Evolutionary conservation across 2,888 invertebrate species (phyloP).

Genomic region (Lithophane leautieri): DNA sequence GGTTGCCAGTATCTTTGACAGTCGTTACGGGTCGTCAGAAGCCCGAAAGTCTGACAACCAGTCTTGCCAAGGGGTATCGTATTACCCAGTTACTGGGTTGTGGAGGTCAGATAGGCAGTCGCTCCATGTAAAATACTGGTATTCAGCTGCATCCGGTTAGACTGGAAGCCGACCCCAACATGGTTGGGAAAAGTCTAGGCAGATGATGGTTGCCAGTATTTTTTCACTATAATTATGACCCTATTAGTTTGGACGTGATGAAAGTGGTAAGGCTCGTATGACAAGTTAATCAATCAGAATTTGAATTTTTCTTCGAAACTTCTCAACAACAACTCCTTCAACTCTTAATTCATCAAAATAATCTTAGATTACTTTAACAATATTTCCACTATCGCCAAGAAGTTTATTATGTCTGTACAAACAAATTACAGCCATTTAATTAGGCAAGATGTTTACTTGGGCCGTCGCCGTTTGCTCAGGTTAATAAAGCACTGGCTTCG

Average conservation of each 20-base stretch:
- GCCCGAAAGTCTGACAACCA: no score
- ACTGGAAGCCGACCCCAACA: no score
- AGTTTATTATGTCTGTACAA: conserved; percentile 28
- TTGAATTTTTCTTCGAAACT: neutral
- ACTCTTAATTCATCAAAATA: conserved; percentile 19
- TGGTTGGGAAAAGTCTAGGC: no score
- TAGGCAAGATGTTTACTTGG: conserved; percentile 59
- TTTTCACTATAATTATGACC: neutral
- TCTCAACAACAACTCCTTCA: neutral
- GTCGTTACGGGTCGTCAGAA: no score
- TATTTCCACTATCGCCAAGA: conserved; percentile 30
- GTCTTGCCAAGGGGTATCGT: no score
- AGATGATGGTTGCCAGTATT: no score
- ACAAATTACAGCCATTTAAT: conserved; percentile 61
- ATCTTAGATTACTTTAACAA: conserved; percentile 31
- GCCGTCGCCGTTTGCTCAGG: conserved; percentile 45
- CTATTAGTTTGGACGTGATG: neutral
- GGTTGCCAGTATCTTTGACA: neutral
- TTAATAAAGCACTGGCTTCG: conserved; percentile 50
- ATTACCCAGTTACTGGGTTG: no score
- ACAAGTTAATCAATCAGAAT: neutral
- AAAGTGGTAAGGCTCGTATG: neutral
- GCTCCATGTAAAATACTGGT: no score
- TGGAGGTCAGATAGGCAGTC: no score
- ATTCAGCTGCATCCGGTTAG: no score